These are phyloP conservation scores for Grantiella picta DNA, from an alignment of 2,113 vertebrate genomes.

Conservation along the genomic window DNA sequence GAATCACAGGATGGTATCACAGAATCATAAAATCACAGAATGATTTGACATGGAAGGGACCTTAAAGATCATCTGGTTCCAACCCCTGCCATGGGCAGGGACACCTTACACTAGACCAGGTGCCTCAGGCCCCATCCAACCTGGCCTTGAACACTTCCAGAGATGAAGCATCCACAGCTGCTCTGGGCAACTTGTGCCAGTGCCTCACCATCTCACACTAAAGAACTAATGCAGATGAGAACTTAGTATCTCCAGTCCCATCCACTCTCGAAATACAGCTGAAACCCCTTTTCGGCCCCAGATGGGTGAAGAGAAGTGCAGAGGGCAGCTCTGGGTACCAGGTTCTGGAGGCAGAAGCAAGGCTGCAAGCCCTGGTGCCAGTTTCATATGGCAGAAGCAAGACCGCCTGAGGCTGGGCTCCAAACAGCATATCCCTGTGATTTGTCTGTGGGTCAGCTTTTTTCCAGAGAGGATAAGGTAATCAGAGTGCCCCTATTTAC, in stretches of 20 bases:
- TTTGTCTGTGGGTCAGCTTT: neutral
- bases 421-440: neutral
- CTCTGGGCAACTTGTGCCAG: neutral
- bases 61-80: neutral
- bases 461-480: neutral
- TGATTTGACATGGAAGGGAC: neutral
- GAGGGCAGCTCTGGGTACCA: neutral
- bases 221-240: neutral
- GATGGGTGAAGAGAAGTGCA: accelerated
- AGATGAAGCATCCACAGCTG: neutral
- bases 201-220: neutral
- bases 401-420: neutral
- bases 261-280: neutral
- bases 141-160: neutral
- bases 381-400: neutral
- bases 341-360: neutral
- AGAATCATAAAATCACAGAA: neutral
- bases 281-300: neutral
- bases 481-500: neutral
- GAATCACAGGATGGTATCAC: neutral
- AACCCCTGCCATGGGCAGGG: neutral
- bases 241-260: neutral
- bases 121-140: neutral
- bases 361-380: neutral
- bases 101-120: neutral